Percentiles rank a stretch among this genome's conserved stretches.
These are phyloP conservation scores for Autographa pulchrina DNA, from an alignment of 2,888 invertebrate genomes.

Conservation along the genomic window DNA sequence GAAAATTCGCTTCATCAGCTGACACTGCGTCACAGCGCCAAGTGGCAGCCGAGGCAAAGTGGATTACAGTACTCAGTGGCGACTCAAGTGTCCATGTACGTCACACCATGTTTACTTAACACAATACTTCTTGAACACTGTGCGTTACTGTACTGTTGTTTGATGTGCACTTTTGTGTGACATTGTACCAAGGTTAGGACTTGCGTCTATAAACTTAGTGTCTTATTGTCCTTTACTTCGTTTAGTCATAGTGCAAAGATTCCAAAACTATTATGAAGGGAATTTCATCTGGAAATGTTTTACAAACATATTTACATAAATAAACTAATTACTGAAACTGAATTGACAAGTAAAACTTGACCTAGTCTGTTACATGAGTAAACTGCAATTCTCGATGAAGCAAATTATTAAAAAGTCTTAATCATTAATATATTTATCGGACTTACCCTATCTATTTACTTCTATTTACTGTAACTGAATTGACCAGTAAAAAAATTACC, in stretches of 20 bases:
- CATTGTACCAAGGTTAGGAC: conserved; percentile 8
- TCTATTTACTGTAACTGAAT: too few species aligned
- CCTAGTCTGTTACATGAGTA: too few species aligned
- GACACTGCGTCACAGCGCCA: conserved; percentile 45
- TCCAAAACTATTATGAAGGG: too few species aligned
- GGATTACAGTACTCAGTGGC: conserved; percentile 55
- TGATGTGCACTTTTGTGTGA: conserved; percentile 12
- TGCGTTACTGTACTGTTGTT: conserved; percentile 9
- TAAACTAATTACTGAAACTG: too few species aligned
- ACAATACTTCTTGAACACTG: conserved; percentile 34
- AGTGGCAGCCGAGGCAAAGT: conserved; percentile 50
- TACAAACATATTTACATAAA: too few species aligned
- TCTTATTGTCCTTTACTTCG: background rate
- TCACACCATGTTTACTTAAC: conserved; percentile 51
- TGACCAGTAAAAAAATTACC: too few species aligned
- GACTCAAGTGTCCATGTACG: conserved; percentile 55
- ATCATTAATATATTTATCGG: too few species aligned
- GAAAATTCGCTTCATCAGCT: conserved; percentile 39
- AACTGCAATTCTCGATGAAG: too few species aligned
- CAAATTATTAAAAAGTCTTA: too few species aligned
- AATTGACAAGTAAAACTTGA: too few species aligned
- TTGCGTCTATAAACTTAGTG: background rate
- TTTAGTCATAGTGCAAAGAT: background rate
- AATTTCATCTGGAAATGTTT: too few species aligned
- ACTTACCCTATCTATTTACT: too few species aligned